Conservation (phyloP, 2,113 vertebrate genomes). For the Brachionichthys hirsutus region DNA sequence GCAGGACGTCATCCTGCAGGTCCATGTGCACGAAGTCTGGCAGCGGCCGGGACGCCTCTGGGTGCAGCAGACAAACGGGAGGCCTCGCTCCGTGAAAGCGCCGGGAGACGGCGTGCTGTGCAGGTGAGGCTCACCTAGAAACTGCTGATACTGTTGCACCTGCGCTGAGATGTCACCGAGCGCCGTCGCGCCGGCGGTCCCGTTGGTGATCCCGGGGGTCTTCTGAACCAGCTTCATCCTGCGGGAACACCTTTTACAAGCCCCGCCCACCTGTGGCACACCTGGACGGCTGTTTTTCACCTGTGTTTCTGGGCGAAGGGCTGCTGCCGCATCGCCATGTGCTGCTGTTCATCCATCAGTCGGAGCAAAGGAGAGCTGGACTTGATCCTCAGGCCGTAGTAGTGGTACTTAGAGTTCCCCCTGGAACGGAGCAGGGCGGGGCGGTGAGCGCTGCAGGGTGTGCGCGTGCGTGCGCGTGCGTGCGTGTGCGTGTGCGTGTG, state of each 20-base stretch:
- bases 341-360: constrained; percentile 91
- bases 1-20: constrained; percentile 78
- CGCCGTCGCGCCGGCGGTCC: constrained; percentile 76
- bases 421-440: constrained; percentile 63
- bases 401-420: constrained; percentile 95
- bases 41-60: constrained; percentile 84
- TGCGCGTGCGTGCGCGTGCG: not conserved
- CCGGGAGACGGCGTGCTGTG: no score
- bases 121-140: constrained; percentile 80
- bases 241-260: no score
- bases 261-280: no score
- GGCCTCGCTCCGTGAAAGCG: no score
- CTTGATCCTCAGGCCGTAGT: constrained; percentile 92
- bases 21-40: constrained; percentile 86
- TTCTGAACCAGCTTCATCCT: constrained; percentile 90
- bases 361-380: constrained; percentile 85
- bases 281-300: no score
- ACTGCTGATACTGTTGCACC: constrained; percentile 93
- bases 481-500: not conserved
- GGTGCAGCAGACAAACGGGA: constrained; percentile 1
- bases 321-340: constrained; percentile 92
- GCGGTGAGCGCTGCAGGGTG: no score
- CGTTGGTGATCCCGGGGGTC: constrained; percentile 86
- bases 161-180: constrained; percentile 88
- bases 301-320: constrained; percentile 91